These are phyloP conservation scores for Timandra comae DNA, from an alignment of 2,888 invertebrate species.

Conservation along the genomic window DNA sequence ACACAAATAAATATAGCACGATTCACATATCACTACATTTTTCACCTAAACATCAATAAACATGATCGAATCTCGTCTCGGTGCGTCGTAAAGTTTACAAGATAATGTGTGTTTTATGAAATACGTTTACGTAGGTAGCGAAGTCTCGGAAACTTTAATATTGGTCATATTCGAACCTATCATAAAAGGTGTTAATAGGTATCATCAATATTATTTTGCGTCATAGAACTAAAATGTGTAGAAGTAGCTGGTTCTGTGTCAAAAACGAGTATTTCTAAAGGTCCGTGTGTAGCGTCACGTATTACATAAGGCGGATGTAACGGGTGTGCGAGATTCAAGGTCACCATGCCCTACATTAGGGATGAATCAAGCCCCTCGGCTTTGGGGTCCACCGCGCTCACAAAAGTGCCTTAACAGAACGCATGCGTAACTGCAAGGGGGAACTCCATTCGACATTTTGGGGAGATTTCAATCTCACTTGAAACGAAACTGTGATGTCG, in stretches of 20 bases:
- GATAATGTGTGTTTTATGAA: too few relatives aligned
- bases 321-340: slow-evolving; percentile 39
- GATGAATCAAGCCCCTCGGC: slow-evolving; percentile 11
- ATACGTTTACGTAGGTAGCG: slow-evolving; percentile 1
- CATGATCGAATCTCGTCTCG: slow-evolving; percentile 30
- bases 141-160: background rate
- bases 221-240: background rate
- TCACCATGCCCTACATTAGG: slow-evolving; percentile 29
- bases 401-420: slow-evolving; percentile 25
- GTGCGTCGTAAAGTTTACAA: too few relatives aligned
- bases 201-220: background rate
- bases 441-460: slow-evolving; percentile 26
- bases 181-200: background rate
- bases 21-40: slow-evolving; percentile 12
- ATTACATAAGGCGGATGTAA: slow-evolving; percentile 14
- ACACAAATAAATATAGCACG: background rate
- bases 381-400: slow-evolving; percentile 14
- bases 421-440: slow-evolving; percentile 41
- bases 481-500: too few relatives aligned
- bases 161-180: background rate
- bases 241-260: background rate
- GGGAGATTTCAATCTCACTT: too few relatives aligned
- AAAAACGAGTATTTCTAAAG: background rate
- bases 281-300: background rate
- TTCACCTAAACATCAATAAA: slow-evolving; percentile 12